Evolutionary conservation across 2,888 invertebrate species (phyloP), one percentile per base, ranked within the genome.

Genomic region (Yponomeuta cagnagella): DNA sequence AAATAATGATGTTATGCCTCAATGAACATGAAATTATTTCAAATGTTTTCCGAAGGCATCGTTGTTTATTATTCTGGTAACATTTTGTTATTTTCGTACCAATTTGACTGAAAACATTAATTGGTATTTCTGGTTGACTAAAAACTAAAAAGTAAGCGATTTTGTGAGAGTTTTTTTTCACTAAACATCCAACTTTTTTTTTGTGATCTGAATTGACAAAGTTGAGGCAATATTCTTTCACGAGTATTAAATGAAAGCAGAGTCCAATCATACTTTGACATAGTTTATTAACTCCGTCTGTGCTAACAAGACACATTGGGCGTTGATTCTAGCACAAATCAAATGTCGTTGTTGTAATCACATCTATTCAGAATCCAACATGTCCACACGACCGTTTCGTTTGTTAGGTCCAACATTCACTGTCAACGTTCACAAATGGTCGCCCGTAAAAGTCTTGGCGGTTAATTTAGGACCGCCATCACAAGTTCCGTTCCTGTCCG

Each of bases 401-500:
- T 77, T 78, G 78, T 82, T 79, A 79, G 77, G 77, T 76, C 75
- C 79, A 80, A 82, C 80, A 80, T 78, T 85, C 82, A 76, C 74
- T 84, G 87, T 87, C 88, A 82, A 75, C 79, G 77, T 73, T 78
- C 86, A 83, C 82, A 86, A 86, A 87, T 83, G 84, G 81, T 76
- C 75, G 77, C 77, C 84, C 80, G 80, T 87, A 86, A 89, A 87
- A 81, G 84, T 87, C 86, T 75, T 77, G 77, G 77, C 75, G 80
- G 81, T 78, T 88, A 85, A 89, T 88, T 86, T 88, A 88, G 68
- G 78, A 82, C 77, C 79, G 76, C 82, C 81, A 83, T 88, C 85
- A 82, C 75, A 78, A 78, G 79, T 77, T 82, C 76, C 79, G 76
- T 79, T 79, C 82, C 83, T 85, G 85, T 85, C 77, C 77, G 37